These are phyloP conservation scores for Oplegnathus fasciatus DNA, from an alignment of 2,113 vertebrate genomes.

Conservation along the genomic window DNA sequence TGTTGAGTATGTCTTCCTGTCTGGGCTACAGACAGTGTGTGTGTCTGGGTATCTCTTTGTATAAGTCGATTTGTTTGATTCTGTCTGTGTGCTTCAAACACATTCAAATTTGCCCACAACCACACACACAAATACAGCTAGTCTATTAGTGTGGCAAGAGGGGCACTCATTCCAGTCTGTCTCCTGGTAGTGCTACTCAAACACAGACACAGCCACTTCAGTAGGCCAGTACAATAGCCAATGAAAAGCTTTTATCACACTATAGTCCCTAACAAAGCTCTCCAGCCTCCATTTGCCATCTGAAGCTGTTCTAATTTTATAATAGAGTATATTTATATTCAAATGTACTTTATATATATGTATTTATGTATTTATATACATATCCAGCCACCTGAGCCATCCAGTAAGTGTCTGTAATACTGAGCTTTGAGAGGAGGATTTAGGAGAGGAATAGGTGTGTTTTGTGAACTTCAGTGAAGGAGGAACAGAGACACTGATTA, in stretches of 20 bases:
- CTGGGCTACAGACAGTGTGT: slow-evolving; percentile 19
- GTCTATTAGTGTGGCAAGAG: slow-evolving; percentile 18
- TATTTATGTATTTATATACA: no score
- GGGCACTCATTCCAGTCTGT: slow-evolving; percentile 37
- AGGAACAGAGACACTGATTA: background rate
- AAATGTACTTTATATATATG: background rate
- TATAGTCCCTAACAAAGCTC: background rate
- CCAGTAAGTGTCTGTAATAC: background rate
- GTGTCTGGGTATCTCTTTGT: slow-evolving; percentile 10
- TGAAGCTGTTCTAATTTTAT: slow-evolving; percentile 6
- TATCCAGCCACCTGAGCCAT: background rate
- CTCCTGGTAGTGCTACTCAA: slow-evolving; percentile 36
- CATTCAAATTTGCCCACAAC: no score
- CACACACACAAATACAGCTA: background rate
- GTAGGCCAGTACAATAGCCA: slow-evolving; percentile 13
- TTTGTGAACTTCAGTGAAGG: background rate
- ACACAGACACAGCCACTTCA: slow-evolving; percentile 57
- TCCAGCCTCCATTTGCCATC: slow-evolving; percentile 24
- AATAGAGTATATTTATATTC: background rate
- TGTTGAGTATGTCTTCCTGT: slow-evolving; percentile 30
- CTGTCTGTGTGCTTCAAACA: background rate
- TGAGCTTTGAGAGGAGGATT: background rate
- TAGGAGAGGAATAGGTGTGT: background rate
- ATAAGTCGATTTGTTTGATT: slow-evolving; percentile 5
- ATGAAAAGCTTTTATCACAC: slow-evolving; percentile 48